phyloP scores from a whole-genome alignment of 1,140 invertebrate genomes.

The Hormaphis cornu region DNA sequence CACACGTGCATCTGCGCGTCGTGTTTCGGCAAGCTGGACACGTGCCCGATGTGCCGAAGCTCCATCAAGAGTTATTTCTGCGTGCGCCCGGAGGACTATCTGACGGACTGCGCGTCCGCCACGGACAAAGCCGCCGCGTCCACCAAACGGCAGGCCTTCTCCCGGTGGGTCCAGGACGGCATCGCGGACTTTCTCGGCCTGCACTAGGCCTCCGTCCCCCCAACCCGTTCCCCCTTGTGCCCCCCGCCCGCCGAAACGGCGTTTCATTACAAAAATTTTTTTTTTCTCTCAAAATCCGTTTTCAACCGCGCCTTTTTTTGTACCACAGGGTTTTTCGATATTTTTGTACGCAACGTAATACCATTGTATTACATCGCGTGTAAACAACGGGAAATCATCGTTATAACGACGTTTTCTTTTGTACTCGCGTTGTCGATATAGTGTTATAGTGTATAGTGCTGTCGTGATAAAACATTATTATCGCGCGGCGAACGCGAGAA shows the following conservation, averaged over 20 bases:
- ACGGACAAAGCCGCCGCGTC: conserved; percentile 34
- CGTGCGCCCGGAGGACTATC: conserved; percentile 62
- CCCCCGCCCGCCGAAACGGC: background rate
- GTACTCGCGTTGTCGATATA: too few relatives aligned
- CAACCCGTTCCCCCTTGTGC: too few relatives aligned
- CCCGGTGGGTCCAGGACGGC: conserved; percentile 52
- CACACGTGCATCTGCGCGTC: conserved; percentile 73
- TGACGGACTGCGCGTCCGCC: conserved; percentile 45
- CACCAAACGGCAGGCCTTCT: conserved; percentile 36
- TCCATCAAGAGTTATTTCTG: conserved; percentile 71
- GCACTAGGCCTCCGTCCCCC: conserved; percentile 38
- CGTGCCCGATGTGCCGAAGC: conserved; percentile 72
- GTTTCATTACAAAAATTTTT: too few relatives aligned
- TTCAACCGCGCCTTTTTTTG: background rate
- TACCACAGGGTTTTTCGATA: background rate
- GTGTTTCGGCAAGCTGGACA: conserved; percentile 62
- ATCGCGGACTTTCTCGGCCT: conserved; percentile 56
- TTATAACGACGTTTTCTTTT: too few relatives aligned
- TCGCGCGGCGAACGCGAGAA: too few relatives aligned
- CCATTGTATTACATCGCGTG: background rate
- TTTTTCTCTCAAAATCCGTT: too few relatives aligned
- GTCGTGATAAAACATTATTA: too few relatives aligned
- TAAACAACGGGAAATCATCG: background rate
- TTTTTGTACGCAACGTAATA: background rate
- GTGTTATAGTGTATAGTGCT: too few relatives aligned